Conservation (phyloP, 2,797 vertebrate species). For the Rhinophrynus dorsalis region DNA sequence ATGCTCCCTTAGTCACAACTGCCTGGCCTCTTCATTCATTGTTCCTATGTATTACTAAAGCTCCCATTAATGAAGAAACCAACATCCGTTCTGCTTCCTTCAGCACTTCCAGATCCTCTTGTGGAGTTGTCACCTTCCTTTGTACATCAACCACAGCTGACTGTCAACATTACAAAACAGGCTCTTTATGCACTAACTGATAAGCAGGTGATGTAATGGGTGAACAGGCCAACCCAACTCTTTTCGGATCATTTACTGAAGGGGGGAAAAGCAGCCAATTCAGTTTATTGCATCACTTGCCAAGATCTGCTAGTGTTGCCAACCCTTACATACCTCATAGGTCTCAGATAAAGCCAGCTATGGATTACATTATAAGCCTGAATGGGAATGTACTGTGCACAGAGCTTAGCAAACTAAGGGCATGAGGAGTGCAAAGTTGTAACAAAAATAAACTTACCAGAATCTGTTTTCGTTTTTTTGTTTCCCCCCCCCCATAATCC, state of each 20-base stretch:
- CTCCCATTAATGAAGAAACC: conserved; percentile 5
- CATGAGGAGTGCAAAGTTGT: no score
- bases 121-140: conserved; percentile 12
- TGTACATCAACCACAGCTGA: neutral
- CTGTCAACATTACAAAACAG: neutral
- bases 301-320: no score
- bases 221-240: neutral
- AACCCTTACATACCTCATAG: neutral
- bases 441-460: no score
- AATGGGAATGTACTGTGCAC: neutral
- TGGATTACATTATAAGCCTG: neutral
- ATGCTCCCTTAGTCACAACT: neutral
- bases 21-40: conserved; percentile 13
- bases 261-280: no score
- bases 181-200: neutral
- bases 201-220: neutral
- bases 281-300: neutral
- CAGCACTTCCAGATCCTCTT: conserved; percentile 37
- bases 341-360: neutral
- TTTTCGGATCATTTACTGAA: neutral
- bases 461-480: no score
- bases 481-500: no score
- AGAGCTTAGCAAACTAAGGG: neutral
- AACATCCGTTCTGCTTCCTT: conserved; percentile 17
- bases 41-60: neutral